These are phyloP conservation scores for Ancistrus triradiatus DNA, from an alignment of 2,113 vertebrate species.

Conservation along the genomic window DNA sequence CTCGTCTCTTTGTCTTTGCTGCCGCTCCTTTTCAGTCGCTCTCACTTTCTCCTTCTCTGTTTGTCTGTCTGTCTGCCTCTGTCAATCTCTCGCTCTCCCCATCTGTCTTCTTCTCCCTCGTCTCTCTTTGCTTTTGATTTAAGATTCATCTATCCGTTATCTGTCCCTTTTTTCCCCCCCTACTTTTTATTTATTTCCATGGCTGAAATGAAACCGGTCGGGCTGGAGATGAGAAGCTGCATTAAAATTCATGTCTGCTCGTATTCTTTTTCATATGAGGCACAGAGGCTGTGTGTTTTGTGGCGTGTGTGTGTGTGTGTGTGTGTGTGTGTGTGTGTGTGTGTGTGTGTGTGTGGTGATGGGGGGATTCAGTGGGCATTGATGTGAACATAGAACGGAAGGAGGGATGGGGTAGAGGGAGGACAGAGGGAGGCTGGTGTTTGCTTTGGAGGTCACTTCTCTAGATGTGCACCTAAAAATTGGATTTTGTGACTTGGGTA, in stretches of 20 bases:
- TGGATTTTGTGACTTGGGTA: constrained; percentile 51
- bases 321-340: constrained; percentile 24
- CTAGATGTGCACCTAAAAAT: constrained; percentile 66
- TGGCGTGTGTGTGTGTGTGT: too few relatives aligned
- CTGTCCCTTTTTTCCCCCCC: constrained; percentile 20
- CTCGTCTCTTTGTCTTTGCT: constrained; percentile 21
- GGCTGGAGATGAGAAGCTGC: constrained; percentile 55
- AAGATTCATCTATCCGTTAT: constrained; percentile 55
- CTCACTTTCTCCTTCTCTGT: constrained; percentile 27
- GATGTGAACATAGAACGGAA: constrained; percentile 21
- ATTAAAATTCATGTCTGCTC: constrained; percentile 69
- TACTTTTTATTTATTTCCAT: constrained; percentile 51
- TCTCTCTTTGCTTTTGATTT: constrained; percentile 43
- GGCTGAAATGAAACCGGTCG: constrained; percentile 49
- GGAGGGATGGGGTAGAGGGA: constrained; percentile 7
- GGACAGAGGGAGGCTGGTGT: constrained; percentile 39
- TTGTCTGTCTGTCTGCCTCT: constrained; percentile 31
- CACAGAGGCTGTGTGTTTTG: constrained; percentile 25
- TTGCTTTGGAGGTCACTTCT: constrained; percentile 64
- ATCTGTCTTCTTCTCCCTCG: not conserved
- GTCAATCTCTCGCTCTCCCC: constrained; percentile 11
- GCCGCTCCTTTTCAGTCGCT: constrained; percentile 38
- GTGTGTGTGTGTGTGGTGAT: constrained; percentile 11
- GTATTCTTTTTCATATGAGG: constrained; percentile 50
- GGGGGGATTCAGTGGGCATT: constrained; percentile 27